Evolutionary conservation across 2,113 vertebrate species (phyloP).

Genomic region (Fulmarus glacialis): DNA sequence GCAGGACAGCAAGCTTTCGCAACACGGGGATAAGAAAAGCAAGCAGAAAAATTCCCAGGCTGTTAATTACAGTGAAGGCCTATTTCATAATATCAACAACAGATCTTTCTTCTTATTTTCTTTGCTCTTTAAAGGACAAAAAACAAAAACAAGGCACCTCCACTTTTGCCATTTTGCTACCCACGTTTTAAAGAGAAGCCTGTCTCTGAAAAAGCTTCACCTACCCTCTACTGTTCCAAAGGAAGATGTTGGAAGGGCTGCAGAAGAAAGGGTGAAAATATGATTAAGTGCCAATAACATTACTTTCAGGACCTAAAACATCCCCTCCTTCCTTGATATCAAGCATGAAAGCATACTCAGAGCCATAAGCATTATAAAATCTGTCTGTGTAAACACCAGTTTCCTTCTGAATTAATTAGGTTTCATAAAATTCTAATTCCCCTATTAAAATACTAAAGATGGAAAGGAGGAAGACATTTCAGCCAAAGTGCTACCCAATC

Average conservation of each 20-base stretch:
- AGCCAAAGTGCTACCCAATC: neutral
- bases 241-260: neutral
- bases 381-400: neutral
- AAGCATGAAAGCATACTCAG: neutral
- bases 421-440: neutral
- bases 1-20: neutral
- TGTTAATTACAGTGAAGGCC: slow-evolving; percentile 2
- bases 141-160: neutral
- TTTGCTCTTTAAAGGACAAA: neutral
- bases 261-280: neutral
- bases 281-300: neutral
- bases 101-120: neutral
- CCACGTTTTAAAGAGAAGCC: neutral
- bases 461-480: neutral
- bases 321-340: neutral
- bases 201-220: neutral
- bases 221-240: neutral
- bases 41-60: slow-evolving; percentile 24
- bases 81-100: neutral
- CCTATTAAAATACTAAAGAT: neutral
- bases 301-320: neutral
- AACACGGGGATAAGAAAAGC: slow-evolving; percentile 7
- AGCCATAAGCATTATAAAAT: neutral
- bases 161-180: neutral
- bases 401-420: neutral